Evolutionary conservation across 2,888 invertebrate species (phyloP).

Genomic region (Oeneis ivallda): DNA sequence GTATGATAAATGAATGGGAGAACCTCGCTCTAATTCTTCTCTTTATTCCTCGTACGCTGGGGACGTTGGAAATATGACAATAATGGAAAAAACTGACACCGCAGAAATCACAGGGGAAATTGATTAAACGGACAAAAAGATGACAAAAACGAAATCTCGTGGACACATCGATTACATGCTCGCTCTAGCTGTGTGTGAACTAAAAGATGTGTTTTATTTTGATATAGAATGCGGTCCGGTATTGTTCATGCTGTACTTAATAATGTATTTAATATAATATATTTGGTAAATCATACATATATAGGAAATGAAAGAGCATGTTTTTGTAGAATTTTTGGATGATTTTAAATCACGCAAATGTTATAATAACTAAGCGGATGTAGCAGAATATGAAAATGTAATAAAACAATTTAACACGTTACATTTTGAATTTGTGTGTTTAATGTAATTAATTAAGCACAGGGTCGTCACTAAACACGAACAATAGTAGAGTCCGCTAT

Average conservation of each 20-base stretch:
- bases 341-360: background rate
- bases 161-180: constrained; percentile 8
- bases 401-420: constrained; percentile 8
- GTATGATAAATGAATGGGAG: constrained; percentile 72
- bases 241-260: background rate
- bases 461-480: constrained; percentile 8
- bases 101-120: constrained; percentile 47
- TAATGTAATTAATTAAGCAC: constrained; percentile 1
- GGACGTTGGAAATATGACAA: constrained; percentile 62
- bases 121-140: constrained; percentile 22
- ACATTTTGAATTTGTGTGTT: background rate
- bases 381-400: background rate
- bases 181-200: constrained; percentile 7
- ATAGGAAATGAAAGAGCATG: background rate
- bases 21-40: constrained; percentile 61
- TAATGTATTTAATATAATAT: background rate
- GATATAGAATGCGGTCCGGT: background rate
- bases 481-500: constrained; percentile 16
- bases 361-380: background rate
- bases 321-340: background rate
- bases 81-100: constrained; percentile 65
- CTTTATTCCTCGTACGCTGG: constrained; percentile 51
- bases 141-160: constrained; percentile 10
- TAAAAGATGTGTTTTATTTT: background rate
- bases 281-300: background rate